Base-by-base conservation (phyloP, 1,140 invertebrate genomes). In the Heliconius hewitsoni region DNA sequence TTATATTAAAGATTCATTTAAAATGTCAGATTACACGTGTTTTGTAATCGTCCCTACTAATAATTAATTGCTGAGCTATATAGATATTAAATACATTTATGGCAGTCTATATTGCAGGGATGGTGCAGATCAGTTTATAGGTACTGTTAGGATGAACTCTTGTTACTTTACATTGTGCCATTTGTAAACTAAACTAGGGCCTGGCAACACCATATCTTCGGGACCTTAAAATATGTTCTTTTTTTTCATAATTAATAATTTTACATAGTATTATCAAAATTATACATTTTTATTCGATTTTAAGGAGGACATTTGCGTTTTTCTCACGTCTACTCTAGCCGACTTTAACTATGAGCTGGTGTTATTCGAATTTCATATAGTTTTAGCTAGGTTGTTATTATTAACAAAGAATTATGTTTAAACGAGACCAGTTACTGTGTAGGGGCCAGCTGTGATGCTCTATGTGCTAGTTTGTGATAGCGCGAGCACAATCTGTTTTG, bases 401-500 rank as follows among this genome's bases (percentile, higher is more conserved):
- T 30, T 77, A 71, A 71, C 75, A 76, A 76, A 71, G 16, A 50
- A 71, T 76, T 76, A 77, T 55, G 30, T 77, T 39, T 27, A 74
- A 77, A 71, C 50, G 60, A 79, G 70, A 73, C 71, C 74, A 78
- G 77, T 78, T 76, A 76, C 78, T 76, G 39, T 76, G 23, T 50
- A 76, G 60, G 37, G 52, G 52, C 19, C 46, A 50, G 50, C 50
- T 55, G 30, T 71, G 73, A 76, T 52, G 75, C 76, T 82, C 78
- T 82, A 57, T 60, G 71, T 78, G 71, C 30, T 78, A 76, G 73
- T 74, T 83, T 74, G 75, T 83, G 77, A 82, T 79, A 76, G 71
- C 55, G 75, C 16, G 16, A 78, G 73, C 76, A 82, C 77, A 79
- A 77, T 79, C 74, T 78, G 75, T 79, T 80, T 82, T 75, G 71